Base-by-base conservation (phyloP, 2,113 vertebrate genomes). In the Bubo blakistoni region DNA sequence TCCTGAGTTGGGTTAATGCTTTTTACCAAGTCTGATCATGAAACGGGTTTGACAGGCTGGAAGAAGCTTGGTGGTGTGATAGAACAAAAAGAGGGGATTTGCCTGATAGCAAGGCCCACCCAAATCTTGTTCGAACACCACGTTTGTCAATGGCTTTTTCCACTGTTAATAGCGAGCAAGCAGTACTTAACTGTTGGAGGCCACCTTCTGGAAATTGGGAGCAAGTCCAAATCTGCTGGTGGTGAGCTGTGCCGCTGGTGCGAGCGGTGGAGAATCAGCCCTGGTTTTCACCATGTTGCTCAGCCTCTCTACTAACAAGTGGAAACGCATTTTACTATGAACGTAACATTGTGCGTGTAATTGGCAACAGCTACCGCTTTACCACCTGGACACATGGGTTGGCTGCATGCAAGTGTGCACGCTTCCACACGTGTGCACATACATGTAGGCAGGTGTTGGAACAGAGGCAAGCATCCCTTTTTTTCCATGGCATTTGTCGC, bases 21-120 rank as follows among this genome's bases (percentile, higher is more conserved):
- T 92, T 82, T 94, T 97, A 94, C 79, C 46, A 63, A 97, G 92
- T 95, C 89, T 97, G 94, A 95, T 94, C 81, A 86, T 92, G 92
- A 91, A 93, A 81, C 94, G 94, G 59, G 81, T 97, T 97, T 98
- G 87, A 88, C 26, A 1, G 85, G 82, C 34, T 97, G 80, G 81
- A 95, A 88, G 84, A 82, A 95, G 79, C 58, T 55, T 0, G 1
- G 62, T 96, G 94, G 89, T 81, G 95, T 96, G 97, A 86, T 73
- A 90, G 70, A 83, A 84, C 67, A 55, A 92, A 97, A 95, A 77
- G 81, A 96, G 57, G 46, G 85, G 78, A 61, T 95, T 92, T 92
- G 67, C 77, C 86, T 44, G 70, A 42, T 63, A 67, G 86, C 49
- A 57, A 44, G 82, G 61, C 76, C 81, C 86, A 92, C 86, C 77